Evolutionary conservation across 2,113 vertebrate species (phyloP).

Genomic region (Heliornis fulica): DNA sequence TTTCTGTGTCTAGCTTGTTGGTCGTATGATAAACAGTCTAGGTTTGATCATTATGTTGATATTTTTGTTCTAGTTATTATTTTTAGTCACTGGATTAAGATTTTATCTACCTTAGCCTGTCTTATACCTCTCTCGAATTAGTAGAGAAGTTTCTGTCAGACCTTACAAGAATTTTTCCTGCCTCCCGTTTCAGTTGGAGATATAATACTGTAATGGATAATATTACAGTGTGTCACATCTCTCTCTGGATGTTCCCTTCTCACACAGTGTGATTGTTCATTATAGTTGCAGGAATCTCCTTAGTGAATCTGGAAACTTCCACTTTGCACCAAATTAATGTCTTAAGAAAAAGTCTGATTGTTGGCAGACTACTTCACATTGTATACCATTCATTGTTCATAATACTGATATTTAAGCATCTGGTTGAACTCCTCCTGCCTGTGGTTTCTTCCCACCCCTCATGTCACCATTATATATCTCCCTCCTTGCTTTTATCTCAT

Average conservation of each 20-base stretch:
- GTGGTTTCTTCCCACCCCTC: not conserved
- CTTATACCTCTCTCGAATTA: not conserved
- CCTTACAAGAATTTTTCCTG: not conserved
- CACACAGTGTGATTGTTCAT: not conserved
- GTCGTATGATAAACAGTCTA: accelerated
- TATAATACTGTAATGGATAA: not conserved
- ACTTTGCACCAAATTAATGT: not conserved
- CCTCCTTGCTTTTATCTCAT: not conserved
- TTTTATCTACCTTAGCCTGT: not conserved
- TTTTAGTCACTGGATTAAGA: not conserved
- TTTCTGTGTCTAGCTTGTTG: not conserved
- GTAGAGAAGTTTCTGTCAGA: not conserved
- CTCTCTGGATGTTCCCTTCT: not conserved
- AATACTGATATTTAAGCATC: not conserved
- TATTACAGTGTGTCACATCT: not conserved
- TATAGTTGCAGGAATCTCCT: not conserved
- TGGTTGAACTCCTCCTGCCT: not conserved
- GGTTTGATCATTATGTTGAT: not conserved
- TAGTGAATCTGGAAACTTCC: not conserved
- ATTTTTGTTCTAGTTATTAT: not conserved
- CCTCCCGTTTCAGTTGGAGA: not conserved
- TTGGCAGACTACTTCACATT: not conserved
- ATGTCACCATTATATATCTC: not conserved
- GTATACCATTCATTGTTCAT: not conserved
- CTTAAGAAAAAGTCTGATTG: not conserved